Conservation (phyloP, 2,797 vertebrate genomes). For the Graptemys geographica region DNA sequence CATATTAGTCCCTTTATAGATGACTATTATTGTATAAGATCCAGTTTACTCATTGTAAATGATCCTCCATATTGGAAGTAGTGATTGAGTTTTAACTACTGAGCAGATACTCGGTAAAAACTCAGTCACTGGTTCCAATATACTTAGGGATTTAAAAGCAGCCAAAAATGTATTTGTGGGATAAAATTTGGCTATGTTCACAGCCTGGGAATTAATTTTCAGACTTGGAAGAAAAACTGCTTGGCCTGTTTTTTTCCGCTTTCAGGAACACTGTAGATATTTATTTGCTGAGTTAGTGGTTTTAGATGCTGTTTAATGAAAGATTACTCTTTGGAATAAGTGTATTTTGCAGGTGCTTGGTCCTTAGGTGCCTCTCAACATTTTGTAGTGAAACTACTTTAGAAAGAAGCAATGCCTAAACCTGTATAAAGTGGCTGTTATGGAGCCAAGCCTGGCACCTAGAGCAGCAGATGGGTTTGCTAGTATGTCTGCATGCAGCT, state of each 20-base stretch:
- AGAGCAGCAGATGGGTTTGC: neutral
- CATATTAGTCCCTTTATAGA: neutral
- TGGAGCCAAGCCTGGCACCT: neutral
- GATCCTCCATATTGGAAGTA: neutral
- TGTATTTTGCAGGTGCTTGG: slow-evolving; percentile 63
- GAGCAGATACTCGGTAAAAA: neutral
- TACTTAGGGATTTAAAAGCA: slow-evolving; percentile 47
- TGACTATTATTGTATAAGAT: neutral
- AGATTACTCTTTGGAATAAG: slow-evolving; percentile 35
- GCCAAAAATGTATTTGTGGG: slow-evolving; percentile 2
- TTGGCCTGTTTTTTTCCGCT: slow-evolving; percentile 57
- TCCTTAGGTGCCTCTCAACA: neutral
- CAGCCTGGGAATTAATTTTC: slow-evolving; percentile 59
- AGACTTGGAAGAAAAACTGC: slow-evolving; percentile 51
- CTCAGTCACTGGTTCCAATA: neutral
- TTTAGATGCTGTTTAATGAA: slow-evolving; percentile 55
- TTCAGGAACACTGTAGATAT: slow-evolving; percentile 29
- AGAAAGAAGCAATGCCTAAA: slow-evolving; percentile 32
- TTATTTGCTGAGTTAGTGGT: slow-evolving; percentile 56
- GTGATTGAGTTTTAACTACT: slow-evolving; percentile 5
- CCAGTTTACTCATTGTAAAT: neutral
- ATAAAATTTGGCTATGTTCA: slow-evolving; percentile 26
- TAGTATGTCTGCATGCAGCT: neutral
- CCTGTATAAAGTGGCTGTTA: neutral
- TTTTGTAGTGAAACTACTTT: neutral